Evolutionary conservation across 2,888 invertebrate species (phyloP), one percentile per base, ranked within the genome.

Genomic region (Crematogaster levior): DNA sequence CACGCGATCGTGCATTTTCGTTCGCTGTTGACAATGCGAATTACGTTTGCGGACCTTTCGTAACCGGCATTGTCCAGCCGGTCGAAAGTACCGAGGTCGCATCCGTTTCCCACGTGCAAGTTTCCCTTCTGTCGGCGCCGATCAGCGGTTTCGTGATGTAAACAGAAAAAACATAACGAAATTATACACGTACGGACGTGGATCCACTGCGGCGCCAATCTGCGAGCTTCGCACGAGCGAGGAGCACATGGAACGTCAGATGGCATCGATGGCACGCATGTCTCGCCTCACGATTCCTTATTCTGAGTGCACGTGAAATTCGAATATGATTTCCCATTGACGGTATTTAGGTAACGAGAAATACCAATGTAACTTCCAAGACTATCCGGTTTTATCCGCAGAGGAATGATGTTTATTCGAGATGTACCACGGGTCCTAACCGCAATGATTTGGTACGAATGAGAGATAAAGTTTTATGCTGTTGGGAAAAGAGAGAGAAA

Each of bases 191-290:
- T 51, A 63, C 51, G 37, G 12, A 63, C 63, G 24, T 12, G 37
- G 46, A 60, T 48, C 48, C n/a, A 27, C 40, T 10, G 40, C n/a
- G 18, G 21, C 40, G 53, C 15, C 68, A 56, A 43, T 72, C 40
- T 40, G 70, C 74, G 53, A 37, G 56, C 70, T 12, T 24, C 51
- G 60, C 58, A 12, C 77, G 82, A 61, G 58, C 75, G 82, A 84
- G 86, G 72, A 89, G 91, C 91, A 91, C 92, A 91, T 90, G 91
- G 89, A 88, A 85, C 90, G 90, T 91, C 93, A 92, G 93, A 92
- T 92, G 93, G 92, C 88, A 89, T 88, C 90, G 93, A 92, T 92
- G 92, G 91, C 88, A 89, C 88, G 91, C 91, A 89, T 68, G 86
- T 82, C 75, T 84, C 89, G 87, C 70, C 65, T 86, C 86, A 7